Evolutionary conservation across 2,113 vertebrate genomes (phyloP).

Genomic region (Microtus montanus): DNA sequence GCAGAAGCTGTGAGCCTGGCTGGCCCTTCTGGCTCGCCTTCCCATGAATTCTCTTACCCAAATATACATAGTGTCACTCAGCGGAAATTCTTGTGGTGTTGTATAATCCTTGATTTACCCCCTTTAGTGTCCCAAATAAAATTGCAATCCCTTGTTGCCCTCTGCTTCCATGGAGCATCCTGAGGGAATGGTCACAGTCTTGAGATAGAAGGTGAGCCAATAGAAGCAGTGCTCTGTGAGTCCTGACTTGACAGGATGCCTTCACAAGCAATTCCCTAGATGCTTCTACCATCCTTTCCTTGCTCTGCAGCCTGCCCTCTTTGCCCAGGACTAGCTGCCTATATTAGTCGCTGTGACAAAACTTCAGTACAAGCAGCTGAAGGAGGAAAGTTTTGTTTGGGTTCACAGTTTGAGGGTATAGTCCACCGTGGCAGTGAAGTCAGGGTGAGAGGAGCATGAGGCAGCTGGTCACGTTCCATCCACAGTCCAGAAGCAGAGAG

Average conservation of each 20-base stretch:
- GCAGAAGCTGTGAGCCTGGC: not conserved
- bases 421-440: not conserved
- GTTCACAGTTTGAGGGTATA: not conserved
- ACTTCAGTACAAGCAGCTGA: not conserved
- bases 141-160: accelerated
- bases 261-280: not conserved
- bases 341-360: not conserved
- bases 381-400: not conserved
- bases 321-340: too few species aligned
- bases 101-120: not conserved
- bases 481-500: not conserved
- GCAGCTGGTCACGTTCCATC: not conserved
- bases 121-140: not conserved
- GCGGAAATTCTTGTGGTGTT: not conserved
- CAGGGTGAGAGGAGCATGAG: not conserved
- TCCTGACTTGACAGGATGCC: not conserved
- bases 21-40: not conserved
- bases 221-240: accelerated
- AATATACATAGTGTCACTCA: accelerated
- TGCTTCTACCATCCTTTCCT: not conserved
- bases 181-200: not conserved
- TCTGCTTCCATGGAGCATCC: not conserved
- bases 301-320: not conserved
- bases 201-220: not conserved
- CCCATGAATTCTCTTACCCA: accelerated